Base-by-base conservation (phyloP, 1,140 invertebrate species). In the Drosophila sp. region DNA sequence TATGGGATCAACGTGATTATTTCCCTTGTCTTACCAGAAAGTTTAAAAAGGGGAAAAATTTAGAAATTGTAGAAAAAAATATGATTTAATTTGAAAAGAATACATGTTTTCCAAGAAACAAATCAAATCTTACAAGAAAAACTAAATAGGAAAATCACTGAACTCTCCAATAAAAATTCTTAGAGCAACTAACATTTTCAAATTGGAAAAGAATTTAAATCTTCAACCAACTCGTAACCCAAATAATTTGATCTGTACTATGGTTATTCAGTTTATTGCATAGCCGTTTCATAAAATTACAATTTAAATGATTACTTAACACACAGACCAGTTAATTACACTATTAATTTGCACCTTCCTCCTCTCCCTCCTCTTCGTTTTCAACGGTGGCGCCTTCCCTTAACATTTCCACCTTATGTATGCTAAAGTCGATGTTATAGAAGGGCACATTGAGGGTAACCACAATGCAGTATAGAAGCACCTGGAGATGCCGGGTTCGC, bases 401-500 rank as follows among this genome's bases (percentile, higher is more conserved):
- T 41, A 90, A 11, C 86, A 91, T 83, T 29, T 91, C 81, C 34
- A 92, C 91, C 46, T 90, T 89, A 63, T 92, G 87, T 14, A 92
- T 72, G 40, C 65, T 81, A 7, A 91, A 92, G 48, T 80, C 73
- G 2, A 90, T 80, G 54, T 92, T 91, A 50, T 92, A 92, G 62
- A 76, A 92, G 40, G 90, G 90, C 56, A 93, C 90, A 76, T 93
- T 93, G n/a, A 94, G 83, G 8, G 93, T 93, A 11, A 94, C 72
- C 4, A 93, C 92, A 48, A 94, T 92, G 54, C 93, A 93, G 79
- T 94, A 94, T 59, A 94, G 89, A n/a, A 95, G 89, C 73, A 94
- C 92, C 70, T 94, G 94, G 0, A 94, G 80, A 46, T 93, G 94
- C n/a, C 93, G 93, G 53, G 93, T 94, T 76, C 94, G 93, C 36